Percentiles rank a stretch among this genome's conserved stretches.
Evolutionary conservation across 2,797 vertebrate species (phyloP).

Genomic region (Mus caroli): DNA sequence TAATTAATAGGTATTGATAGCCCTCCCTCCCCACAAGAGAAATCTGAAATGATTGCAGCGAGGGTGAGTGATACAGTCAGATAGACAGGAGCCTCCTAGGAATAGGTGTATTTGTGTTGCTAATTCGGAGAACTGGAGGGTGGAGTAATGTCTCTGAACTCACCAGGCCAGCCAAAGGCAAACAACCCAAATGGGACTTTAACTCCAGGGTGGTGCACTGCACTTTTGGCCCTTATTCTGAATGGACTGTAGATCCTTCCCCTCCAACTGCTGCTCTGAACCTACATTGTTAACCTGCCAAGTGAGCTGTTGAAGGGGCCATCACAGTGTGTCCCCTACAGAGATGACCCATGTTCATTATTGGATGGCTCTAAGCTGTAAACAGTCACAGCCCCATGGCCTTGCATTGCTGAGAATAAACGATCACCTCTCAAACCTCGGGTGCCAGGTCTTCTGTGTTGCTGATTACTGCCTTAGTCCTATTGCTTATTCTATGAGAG

Average conservation of each 20-base stretch:
- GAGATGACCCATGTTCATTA: neutral
- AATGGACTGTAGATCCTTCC: neutral
- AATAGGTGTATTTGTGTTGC: neutral
- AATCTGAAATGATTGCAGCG: slow-evolving; percentile 5
- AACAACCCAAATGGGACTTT: neutral
- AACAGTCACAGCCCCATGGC: neutral
- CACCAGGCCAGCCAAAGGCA: slow-evolving; percentile 3
- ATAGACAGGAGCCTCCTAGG: slow-evolving; percentile 7
- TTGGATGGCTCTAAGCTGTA: neutral
- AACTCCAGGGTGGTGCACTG: neutral
- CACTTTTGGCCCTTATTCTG: neutral
- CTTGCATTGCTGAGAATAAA: neutral
- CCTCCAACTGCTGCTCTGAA: neutral
- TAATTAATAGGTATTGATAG: slow-evolving; percentile 56
- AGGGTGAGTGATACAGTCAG: neutral
- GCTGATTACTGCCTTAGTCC: neutral
- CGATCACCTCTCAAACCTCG: neutral
- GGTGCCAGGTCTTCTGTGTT: neutral
- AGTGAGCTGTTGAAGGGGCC: neutral
- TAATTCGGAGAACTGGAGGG: neutral
- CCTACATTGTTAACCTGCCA: neutral
- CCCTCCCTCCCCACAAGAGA: neutral
- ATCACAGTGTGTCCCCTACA: neutral
- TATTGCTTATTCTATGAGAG: neutral
- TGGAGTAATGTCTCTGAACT: neutral